These are phyloP conservation scores for Brassicogethes aeneus DNA, from an alignment of 2,888 invertebrate species.

Conservation along the genomic window DNA sequence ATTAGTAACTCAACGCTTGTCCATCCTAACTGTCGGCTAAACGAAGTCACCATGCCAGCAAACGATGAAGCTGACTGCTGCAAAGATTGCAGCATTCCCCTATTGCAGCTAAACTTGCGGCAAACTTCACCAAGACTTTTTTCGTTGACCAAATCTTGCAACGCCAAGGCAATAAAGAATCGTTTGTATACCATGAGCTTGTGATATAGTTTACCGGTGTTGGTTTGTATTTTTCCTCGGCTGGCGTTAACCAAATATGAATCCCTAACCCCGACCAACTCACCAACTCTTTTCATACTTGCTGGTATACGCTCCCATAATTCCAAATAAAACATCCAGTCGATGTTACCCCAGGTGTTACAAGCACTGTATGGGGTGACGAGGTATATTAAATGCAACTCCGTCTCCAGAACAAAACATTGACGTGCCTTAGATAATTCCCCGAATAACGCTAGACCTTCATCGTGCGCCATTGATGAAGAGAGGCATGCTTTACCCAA, in stretches of 20 bases:
- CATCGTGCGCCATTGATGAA: constrained; percentile 90
- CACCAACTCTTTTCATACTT: constrained; percentile 78
- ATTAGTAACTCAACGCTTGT: constrained; percentile 79
- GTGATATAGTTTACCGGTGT: constrained; percentile 40
- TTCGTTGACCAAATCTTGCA: constrained; percentile 91
- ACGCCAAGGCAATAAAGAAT: constrained; percentile 82
- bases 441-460: constrained; percentile 79
- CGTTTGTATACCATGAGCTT: constrained; percentile 60
- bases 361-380: constrained; percentile 90
- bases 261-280: constrained; percentile 82
- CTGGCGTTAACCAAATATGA: constrained; percentile 73
- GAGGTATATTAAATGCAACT: constrained; percentile 89
- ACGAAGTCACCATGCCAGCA: constrained; percentile 96
- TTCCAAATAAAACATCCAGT: constrained; percentile 72
- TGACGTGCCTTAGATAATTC: constrained; percentile 85
- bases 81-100: constrained; percentile 86
- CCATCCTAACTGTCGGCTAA: constrained; percentile 91
- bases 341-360: constrained; percentile 67
- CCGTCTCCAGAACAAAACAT: constrained; percentile 87
- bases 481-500: constrained; percentile 88
- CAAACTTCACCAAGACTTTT: constrained; percentile 71
- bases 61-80: constrained; percentile 94
- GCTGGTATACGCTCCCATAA: constrained; percentile 74
- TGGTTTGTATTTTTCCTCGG: constrained; percentile 54
- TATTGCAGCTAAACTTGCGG: constrained; percentile 73